Base-by-base conservation (phyloP, 2,113 vertebrate species). In the Dicerorhinus sumatrensis region DNA sequence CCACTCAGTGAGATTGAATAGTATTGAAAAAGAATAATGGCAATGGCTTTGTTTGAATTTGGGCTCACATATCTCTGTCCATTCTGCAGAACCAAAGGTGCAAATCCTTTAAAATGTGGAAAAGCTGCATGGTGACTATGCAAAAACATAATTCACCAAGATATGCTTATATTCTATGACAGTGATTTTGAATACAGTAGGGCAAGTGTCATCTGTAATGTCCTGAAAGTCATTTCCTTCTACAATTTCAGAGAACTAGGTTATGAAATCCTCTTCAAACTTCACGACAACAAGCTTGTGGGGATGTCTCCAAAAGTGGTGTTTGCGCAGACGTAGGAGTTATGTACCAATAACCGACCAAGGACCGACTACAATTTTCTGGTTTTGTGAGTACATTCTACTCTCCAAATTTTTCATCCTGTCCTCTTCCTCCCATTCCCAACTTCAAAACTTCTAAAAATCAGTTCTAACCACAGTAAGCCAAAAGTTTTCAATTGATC, bases 241-340 rank as follows among this genome's bases (percentile, higher is more conserved):
- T 67, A 56, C 23, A 89, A 33, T 46, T 91, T 86, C 39, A 79
- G 42, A 93, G 80, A 93, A 67, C 46, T 27, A 51, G 14, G 10
- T 93, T 97, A 86, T 95, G 27, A 89, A 86, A 79, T 51, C 5
- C 29, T n/a, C 48, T 93, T 92, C 31, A 76, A 80, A 95, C 4
- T 81, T 89, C n/a, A 51, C 73, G 33, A 75, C 33, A 75, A 67
- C 48, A 93, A 73, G 60, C 6, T 46, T 85, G 29, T 4, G 25
- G 42, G 5, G 9, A 23, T 67, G 11, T 77, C 29, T 69, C 70
- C 58, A n/a, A 73, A 79, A 90, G n/a, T 54, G 10, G 14, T 77
- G 12, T 54, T 75, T 76, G 67, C 0, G 3, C 10, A 70, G 73
- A 20, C 0, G 0, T 29, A 63, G 20, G 48, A 77, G 39, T 33